Conservation (phyloP, 2,797 vertebrate genomes). For the Labroides dimidiatus region DNA sequence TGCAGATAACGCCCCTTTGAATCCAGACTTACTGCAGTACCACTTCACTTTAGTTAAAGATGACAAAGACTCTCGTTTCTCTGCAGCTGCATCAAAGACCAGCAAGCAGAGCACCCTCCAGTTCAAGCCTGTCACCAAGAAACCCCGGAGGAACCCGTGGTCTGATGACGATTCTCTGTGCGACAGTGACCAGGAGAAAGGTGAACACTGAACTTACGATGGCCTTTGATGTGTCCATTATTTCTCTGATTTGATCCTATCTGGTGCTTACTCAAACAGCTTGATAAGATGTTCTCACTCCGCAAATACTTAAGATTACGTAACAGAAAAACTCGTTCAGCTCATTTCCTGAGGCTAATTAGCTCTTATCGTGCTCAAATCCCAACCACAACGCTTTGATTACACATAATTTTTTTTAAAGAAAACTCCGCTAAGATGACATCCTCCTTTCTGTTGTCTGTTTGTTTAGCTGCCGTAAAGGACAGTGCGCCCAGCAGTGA, state of each 20-base stretch:
- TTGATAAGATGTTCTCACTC: slow-evolving; percentile 15
- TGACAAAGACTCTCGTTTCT: background rate
- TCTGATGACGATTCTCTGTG: slow-evolving; percentile 83
- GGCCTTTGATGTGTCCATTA: slow-evolving; percentile 36
- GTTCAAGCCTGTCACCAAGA: slow-evolving; percentile 88
- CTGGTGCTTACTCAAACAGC: background rate
- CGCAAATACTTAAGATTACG: slow-evolving; percentile 3
- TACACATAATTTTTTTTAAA: background rate
- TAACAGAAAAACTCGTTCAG: slow-evolving; percentile 3
- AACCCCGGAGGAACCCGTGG: slow-evolving; percentile 83
- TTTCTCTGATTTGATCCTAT: too few relatives aligned
- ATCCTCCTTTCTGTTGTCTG: background rate
- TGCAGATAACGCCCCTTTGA: background rate
- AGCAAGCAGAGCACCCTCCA: slow-evolving; percentile 90
- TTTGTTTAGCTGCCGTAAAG: slow-evolving; percentile 65
- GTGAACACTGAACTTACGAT: slow-evolving; percentile 85
- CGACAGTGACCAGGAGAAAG: slow-evolving; percentile 61
- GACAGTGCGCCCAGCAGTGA: slow-evolving; percentile 81
- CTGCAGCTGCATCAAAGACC: slow-evolving; percentile 68
- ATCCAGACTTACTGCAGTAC: background rate
- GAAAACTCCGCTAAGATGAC: background rate
- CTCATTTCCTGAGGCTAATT: slow-evolving; percentile 29
- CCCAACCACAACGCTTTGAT: background rate
- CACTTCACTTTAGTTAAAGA: background rate
- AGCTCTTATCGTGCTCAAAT: slow-evolving; percentile 1